Evolutionary conservation across 2,888 invertebrate genomes (phyloP), one percentile per base, ranked within the genome.

Genomic region (Cerastis rubricosa): DNA sequence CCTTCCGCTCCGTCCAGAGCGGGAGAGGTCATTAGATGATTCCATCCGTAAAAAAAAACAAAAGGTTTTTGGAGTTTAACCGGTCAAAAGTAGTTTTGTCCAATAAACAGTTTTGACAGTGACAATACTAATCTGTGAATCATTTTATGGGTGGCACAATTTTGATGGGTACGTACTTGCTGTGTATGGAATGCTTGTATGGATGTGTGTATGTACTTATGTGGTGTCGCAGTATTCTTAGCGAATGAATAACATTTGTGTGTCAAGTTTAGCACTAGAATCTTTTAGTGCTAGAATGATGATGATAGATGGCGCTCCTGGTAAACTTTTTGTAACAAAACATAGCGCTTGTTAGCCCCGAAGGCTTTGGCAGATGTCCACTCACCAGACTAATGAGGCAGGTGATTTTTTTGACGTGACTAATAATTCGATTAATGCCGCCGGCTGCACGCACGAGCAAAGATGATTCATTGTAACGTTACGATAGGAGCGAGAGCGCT

Each of bases 81-180:
- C 35, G 35, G 35, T 35, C 35, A 35, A 35, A 1, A 35, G 35
- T 35, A 35, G 35, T 35, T 35, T 35, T 35, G 35, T 2, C 35
- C 35, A 35, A 35, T 35, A 35, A 35, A 35, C 35, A 35, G 35
- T 2, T 35, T 35, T 35, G 35, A 35, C 35, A 2, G 59, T 12
- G 17, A 59, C 14, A n/a, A n/a, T n/a, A n/a, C n/a, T n/a, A n/a
- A n/a, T 51, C 22, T 54, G 65, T 72, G 72, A 77, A 77, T 78
- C 72, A 73, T 69, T 81, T 69, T 72, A 77, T 82, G 59, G 19
- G 14, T 17, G 12, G 43, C 11, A 29, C 59, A 25, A 25, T 65
- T 71, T 45, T 57, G 29, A 65, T 78, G 43, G 57, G 14, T 43
- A 25, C 35, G 14, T 43, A 25, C 35, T 25, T 47, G 22, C n/a